Evolutionary conservation across 1,140 invertebrate species (phyloP), one percentile per base, ranked within the genome.

Genomic region (Drosophila micromelanica): DNA sequence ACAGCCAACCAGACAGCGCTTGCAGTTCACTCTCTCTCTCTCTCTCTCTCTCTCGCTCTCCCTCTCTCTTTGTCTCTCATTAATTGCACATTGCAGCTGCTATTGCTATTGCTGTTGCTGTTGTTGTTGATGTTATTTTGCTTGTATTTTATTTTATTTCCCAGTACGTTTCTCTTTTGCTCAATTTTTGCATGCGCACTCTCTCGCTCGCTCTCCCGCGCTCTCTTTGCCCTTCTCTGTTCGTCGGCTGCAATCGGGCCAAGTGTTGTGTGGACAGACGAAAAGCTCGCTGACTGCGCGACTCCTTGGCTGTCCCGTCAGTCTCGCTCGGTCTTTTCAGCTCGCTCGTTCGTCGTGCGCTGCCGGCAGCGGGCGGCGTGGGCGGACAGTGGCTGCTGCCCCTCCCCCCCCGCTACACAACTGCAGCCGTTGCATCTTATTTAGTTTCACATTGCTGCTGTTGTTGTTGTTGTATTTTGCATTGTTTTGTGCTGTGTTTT

Each of bases 401-500:
- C 7, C 51, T 46, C 15, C 20, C 42, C 46, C 43, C 23, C 23
- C 49, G 51, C 71, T 27, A 40, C 27, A 52, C 27, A 52, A 48
- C 42, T 62, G 48, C 57, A 43, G 13, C 32, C 59, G 68, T 72
- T 87, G 84, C 84, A 89, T 80, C 85, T 81, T 89, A 89, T 89
- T 89, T 89, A 89, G 84, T 90, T 90, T 87, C 82, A 87, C 73
- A 75, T 78, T 81, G 69, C 65, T 79, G 59, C 63, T 76, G 67
- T 70, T 72, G 54, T 42, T 76, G 74, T 68, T 79, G 74, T 78
- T 76, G 81, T 85, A 86, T 86, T 85, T 84, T 89, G 84, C 84
- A 90, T 89, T 89, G 84, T 89, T 89, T 89, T 89, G 84, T 89
- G 84, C 85, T 89, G 85, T 89, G 85, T 89, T 89, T 89, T 89